These are phyloP conservation scores for Asteroscopus sphinx DNA, from an alignment of 2,888 invertebrate species.

Conservation along the genomic window DNA sequence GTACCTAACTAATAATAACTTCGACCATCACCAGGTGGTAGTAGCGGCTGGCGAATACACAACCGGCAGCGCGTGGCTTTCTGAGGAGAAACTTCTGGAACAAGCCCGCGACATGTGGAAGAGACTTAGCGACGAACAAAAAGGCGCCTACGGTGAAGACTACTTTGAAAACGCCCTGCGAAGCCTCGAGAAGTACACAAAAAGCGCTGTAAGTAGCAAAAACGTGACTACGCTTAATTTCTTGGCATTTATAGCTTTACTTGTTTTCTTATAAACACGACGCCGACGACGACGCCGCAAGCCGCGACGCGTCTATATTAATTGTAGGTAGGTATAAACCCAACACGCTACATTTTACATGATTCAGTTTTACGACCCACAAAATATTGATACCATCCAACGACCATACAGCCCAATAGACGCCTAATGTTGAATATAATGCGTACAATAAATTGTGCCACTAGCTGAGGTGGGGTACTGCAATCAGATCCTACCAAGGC, in stretches of 20 bases:
- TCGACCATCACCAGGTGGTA: constrained; percentile 87
- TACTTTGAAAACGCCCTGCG: constrained; percentile 95
- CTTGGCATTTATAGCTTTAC: constrained; percentile 41
- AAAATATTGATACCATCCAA: constrained; percentile 34
- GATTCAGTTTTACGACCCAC: constrained; percentile 20
- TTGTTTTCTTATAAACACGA: constrained; percentile 13
- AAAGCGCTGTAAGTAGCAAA: constrained; percentile 90
- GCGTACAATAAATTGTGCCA: too few relatives aligned
- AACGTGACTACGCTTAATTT: constrained; percentile 67
- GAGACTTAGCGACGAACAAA: constrained; percentile 93
- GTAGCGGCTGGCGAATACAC: constrained; percentile 96
- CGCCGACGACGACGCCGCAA: too few relatives aligned
- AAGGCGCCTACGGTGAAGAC: constrained; percentile 94
- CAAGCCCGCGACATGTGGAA: constrained; percentile 96
- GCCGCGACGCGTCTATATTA: too few relatives aligned
- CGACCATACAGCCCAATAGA: too few relatives aligned
- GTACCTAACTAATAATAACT: constrained; percentile 11
- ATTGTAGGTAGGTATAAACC: too few relatives aligned
- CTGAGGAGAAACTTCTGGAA: constrained; percentile 91
- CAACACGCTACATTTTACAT: constrained; percentile 1
- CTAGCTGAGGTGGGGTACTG: too few relatives aligned
- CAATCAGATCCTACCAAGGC: too few relatives aligned
- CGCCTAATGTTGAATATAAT: too few relatives aligned
- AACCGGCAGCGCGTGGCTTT: constrained; percentile 94
- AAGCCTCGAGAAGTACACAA: constrained; percentile 94